Evolutionary conservation across 2,113 vertebrate species (phyloP).

Genomic region (Cavia aperea): DNA sequence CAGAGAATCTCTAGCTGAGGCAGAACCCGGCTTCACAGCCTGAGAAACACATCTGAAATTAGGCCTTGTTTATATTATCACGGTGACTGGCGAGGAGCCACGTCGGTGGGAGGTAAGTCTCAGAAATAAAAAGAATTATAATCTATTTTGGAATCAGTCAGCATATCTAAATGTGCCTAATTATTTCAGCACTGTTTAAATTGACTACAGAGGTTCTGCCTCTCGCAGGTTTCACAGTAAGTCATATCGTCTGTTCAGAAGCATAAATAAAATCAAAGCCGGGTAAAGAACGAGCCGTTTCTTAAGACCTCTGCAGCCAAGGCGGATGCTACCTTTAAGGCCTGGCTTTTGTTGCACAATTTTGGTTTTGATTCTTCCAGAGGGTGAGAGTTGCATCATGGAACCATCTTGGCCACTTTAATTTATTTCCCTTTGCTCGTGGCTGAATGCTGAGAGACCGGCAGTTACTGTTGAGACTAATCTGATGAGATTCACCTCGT

Average conservation of each 20-base stretch:
- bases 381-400: background rate
- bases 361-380: background rate
- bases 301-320: background rate
- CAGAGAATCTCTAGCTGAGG: background rate
- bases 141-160: slow-evolving; percentile 34
- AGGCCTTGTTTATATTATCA: slow-evolving; percentile 40
- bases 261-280: background rate
- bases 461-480: background rate
- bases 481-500: background rate
- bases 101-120: background rate
- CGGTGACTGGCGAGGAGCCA: slow-evolving; percentile 29
- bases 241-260: background rate
- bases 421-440: background rate
- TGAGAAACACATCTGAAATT: slow-evolving; percentile 7
- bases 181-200: background rate
- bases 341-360: background rate
- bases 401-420: background rate
- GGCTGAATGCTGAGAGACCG: background rate
- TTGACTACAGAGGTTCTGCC: background rate
- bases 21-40: background rate
- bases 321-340: background rate
- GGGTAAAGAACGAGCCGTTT: background rate
- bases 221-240: background rate
- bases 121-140: background rate
- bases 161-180: background rate